These are phyloP conservation scores for Limosa lapponica DNA, from an alignment of 2,797 vertebrate species.

Conservation along the genomic window DNA sequence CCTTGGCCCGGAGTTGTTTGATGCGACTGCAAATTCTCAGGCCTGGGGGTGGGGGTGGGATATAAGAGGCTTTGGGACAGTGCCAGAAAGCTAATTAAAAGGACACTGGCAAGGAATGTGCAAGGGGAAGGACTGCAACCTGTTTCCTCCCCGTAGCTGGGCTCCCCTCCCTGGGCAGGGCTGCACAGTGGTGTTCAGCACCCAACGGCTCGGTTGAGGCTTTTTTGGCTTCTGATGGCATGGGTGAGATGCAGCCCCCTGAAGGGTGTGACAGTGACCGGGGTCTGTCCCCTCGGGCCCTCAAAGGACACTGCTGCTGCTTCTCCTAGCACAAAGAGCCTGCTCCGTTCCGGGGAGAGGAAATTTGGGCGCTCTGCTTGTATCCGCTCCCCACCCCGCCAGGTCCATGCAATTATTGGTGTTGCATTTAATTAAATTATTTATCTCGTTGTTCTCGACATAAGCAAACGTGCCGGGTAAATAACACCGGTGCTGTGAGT, in stretches of 20 bases:
- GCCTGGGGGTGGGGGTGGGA: background rate
- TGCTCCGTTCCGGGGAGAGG: background rate
- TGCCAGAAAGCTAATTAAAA: constrained; percentile 3
- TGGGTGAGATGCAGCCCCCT: accelerated
- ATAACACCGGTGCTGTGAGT: accelerated
- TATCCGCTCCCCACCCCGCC: background rate
- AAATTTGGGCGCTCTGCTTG: accelerated
- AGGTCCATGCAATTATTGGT: accelerated
- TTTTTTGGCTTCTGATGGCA: background rate
- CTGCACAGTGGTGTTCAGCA: accelerated
- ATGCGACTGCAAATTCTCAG: background rate
- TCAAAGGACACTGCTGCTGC: accelerated
- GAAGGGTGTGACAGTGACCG: background rate
- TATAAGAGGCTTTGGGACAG: background rate
- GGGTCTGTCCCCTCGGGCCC: background rate
- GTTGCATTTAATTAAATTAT: background rate
- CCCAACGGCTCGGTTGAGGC: accelerated
- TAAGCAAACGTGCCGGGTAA: background rate
- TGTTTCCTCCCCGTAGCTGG: background rate
- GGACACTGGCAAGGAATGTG: background rate
- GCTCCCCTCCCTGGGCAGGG: background rate
- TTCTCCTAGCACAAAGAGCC: background rate
- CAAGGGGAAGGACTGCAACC: background rate
- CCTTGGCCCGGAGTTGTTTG: accelerated
- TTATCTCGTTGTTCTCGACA: background rate